Evolutionary conservation across 1,140 invertebrate species (phyloP), one percentile per base, ranked within the genome.

Genomic region (Bombus turneri): DNA sequence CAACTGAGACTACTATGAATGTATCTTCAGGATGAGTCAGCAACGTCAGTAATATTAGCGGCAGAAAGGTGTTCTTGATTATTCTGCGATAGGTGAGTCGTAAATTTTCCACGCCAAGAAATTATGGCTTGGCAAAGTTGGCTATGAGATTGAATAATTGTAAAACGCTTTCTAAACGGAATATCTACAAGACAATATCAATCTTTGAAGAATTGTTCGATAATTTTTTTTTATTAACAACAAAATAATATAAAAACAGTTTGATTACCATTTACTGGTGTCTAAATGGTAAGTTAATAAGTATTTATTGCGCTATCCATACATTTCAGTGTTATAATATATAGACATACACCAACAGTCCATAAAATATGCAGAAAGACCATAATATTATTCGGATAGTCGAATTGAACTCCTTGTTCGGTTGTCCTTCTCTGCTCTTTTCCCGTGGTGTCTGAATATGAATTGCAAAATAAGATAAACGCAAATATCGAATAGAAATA

Each of bases 61-160:
- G n/a, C n/a, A 39, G 62, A 66, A 79, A 64, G 62, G 31, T 68
- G 22, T 66, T 68, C 53, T 34, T 79, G 59, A 66, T 64, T 66
- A 79, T 68, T 66, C 76, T 78, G 57, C 76, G 76, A 64, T 79
- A 41, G 62, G 39, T 79, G 77, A 79, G 39, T 79, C n/a, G 59
- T 41, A 64, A 64, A 79, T 79, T 79, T 79, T 79, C 39, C 43
- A 66, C 18, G 10, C 18, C 41, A n/a, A 41, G 39, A 25, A 39
- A 64, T 78, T 76, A 76, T 57, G 28, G 12, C 28, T 76, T 13
- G 53, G 18, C 13, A 76, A 76, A 76, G 34, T 59, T 39, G 74
- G 15, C 25, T 39, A 39, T 34, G 53, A 39, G 53, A 76, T n/a
- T n/a, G 74, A 59, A 76, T 76, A 76, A 76, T 59, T 59, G 28